Base-by-base conservation (phyloP, 2,797 vertebrate species). In the Coccyzus lansbergi region DNA sequence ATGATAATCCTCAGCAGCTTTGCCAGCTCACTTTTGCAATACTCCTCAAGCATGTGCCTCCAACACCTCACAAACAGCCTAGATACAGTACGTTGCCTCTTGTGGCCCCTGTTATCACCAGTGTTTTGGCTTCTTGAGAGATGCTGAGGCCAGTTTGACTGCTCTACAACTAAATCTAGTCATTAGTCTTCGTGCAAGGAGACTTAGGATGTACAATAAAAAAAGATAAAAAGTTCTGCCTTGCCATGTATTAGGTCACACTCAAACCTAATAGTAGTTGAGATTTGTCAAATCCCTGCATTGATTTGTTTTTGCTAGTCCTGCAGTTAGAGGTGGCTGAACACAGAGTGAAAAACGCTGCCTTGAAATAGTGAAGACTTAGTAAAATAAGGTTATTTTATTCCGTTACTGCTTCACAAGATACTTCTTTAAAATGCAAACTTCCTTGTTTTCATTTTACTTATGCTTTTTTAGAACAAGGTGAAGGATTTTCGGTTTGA, bases 371-470 rank as follows among this genome's bases (percentile, higher is more conserved):
- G 51, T 12, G 84, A 93, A 89, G 56, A 46, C 44, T 78, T 34
- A 81, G 48, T 79, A 65, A 77, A 88, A 88, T 56, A 68, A 34
- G 15, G 18, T 46, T 72, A 20, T 92, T 86, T 86, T 94, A 67
- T 85, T 75, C 80, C 89, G 76, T 70, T 56, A n/a, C 19, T 93
- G 34, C 62, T 93, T 90, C 69, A 56, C 91, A 75, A 78, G 38
- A 44, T 72, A 40, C 8, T 86, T 24, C 26, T 88, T 71, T 22
- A 82, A 83, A 83, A 34, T 40, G 29, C 6, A 2, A 40, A 31
- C 9, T 11, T 28, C 59, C 84, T 75, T 22, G 31, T 90, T 93
- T 94, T 90, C 34, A 64, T 94, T 95, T 86, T 92, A 87, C 26
- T 83, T 77, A 46, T 3, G 4, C 29, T 62, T 67, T 91, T 91